Evolutionary conservation across 1,140 invertebrate species (phyloP), one percentile per base, ranked within the genome.

Genomic region (Uloborus diversus): DNA sequence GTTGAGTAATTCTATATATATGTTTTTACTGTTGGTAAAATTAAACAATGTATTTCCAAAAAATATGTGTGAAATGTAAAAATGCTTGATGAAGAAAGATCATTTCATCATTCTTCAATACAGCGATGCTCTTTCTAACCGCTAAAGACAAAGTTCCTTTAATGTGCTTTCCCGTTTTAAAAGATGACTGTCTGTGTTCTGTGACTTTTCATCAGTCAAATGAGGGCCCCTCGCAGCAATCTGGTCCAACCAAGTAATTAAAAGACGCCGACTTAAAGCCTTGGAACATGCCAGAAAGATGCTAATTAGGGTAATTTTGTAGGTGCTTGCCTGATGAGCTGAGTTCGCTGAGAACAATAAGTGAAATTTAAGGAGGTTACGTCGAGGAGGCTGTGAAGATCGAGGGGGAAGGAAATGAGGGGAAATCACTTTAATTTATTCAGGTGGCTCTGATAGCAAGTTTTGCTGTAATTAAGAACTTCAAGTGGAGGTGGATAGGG

Each of bases 301-400:
- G 71, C 71, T 75, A 62, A 75, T 64, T 75, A 75, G 59, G 71
- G 71, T 75, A 75, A 75, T 75, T 75, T 73, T 57, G 53, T 47
- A 61, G 51, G 56, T 33, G 51, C 51, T 37, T 32, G 53, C 71
- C 53, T 75, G 71, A 75, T 75, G 71, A 64, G 69, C 69, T 64
- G 71, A 64, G 71, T 64, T 64, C 71, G 71, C 57, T 64, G 71
- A 47, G 53, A 64, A 75, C 71, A 75, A 75, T 75, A 75, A 75
- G 71, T 75, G 71, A 75, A 75, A 75, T 75, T 75, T 75, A 75
- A 75, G 71, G 71, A 75, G 71, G 71, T 75, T 75, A 62, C 51
- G 71, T 33, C 33, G 42, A 37, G 57, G 42, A 23, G 57, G 57
- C 57, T 47, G 20, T 27, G 28, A 61, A 57, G 61, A 61, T 47